Base-by-base conservation (phyloP, 2,113 vertebrate species). In the Coryphaenoides rupestris region DNA sequence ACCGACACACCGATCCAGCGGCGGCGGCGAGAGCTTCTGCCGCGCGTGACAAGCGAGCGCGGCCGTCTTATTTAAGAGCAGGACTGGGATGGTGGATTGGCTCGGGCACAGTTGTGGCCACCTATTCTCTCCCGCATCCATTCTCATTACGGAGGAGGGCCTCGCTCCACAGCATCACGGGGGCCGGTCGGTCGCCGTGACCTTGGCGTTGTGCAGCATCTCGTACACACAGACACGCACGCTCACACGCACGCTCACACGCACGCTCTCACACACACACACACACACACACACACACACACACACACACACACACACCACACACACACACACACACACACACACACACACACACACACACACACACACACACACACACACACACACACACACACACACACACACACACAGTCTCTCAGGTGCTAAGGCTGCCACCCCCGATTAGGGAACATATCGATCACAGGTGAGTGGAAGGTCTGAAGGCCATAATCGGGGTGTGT, bases 31-130 rank as follows among this genome's bases (percentile, higher is more conserved):
- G 47, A 50, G 47, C 15, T 50, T 40, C 58, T 45, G 68, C n/a
- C n/a, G 13, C 19, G 58, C 49, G 16, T 33, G 19, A 56, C 58
- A 22, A 53, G 23, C 19, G 17, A 55, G 9, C 49, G 65, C 16
- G 53, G 17, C 63, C 7, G 19, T 69, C 64, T 57, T 62, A 69
- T 78, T 72, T 50, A 50, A 16, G 13, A 40, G 33, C 69, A 50
- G 50, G 47, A 60, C 62, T n/a, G 24, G n/a, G n/a, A n/a, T n/a
- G 45, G 58, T 59, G 47, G 21, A n/a, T 4, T 2, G 54, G 54
- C 63, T 59, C 6, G 63, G 59, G 72, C 76, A n/a, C n/a, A 76
- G 72, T 82, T 81, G 64, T 55, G 67, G 45, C 58, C 57, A 15
- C 65, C 63, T 46, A 14, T 64, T 46, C 67, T 61, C 78, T 64